These are phyloP conservation scores for Parelbella ahira DNA, from an alignment of 2,888 invertebrate species.

Conservation along the genomic window DNA sequence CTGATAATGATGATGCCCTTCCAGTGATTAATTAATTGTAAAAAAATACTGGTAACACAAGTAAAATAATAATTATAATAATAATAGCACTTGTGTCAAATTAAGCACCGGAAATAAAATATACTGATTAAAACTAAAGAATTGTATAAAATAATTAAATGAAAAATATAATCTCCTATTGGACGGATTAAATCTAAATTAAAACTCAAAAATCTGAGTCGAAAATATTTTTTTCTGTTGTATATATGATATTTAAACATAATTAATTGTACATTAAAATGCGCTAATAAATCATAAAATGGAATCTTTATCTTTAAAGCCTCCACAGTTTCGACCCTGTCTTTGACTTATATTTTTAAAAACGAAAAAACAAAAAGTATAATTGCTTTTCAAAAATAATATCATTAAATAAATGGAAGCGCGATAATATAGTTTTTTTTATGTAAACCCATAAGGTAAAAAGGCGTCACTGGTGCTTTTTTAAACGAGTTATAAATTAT, in stretches of 20 bases:
- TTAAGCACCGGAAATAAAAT: conserved; percentile 8
- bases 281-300: conserved; percentile 26
- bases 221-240: conserved; percentile 1
- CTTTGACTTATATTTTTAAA: conserved; percentile 22
- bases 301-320: conserved; percentile 30
- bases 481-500: too few relatives aligned
- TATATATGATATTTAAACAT: not conserved
- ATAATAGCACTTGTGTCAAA: conserved; percentile 14
- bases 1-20: too few relatives aligned
- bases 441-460: too few relatives aligned
- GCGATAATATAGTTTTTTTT: not conserved
- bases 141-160: too few relatives aligned
- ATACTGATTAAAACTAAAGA: not conserved
- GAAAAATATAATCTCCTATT: conserved; percentile 1
- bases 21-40: too few relatives aligned
- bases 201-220: not conserved
- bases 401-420: not conserved
- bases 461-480: too few relatives aligned
- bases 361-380: conserved; percentile 3
- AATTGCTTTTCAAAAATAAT: not conserved
- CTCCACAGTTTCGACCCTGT: conserved; percentile 35
- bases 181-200: conserved; percentile 9
- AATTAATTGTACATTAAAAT: conserved; percentile 33
- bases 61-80: conserved; percentile 12
- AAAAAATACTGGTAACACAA: conserved; percentile 18